Evolutionary conservation across 2,113 vertebrate genomes (phyloP), one percentile per base, ranked within the genome.

Genomic region (Pelecanoides urinatrix): DNA sequence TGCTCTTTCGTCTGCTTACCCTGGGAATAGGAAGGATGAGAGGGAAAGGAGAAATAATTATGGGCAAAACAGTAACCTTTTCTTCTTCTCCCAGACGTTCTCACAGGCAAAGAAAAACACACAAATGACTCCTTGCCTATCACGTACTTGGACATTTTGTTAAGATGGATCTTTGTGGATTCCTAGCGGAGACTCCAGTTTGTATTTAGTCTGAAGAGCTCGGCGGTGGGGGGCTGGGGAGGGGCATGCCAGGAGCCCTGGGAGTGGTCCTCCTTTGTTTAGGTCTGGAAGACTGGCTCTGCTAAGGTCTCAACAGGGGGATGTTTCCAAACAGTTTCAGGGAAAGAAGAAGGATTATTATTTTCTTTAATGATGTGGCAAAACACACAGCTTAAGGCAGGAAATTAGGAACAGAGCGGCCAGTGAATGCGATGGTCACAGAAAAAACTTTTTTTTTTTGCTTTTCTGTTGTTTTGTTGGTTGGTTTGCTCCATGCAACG

Each of bases 201-300:
- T 97, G 92, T 97, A 97, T 98, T 97, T 98, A 94, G 95, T 97
- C 97, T 98, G 83, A 95, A 95, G 72, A 63, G 74, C 66, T 80
- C 27, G 15, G 93, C 4, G 2, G 38, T 1, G 11, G 29, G n/a
- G 14, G 8, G 10, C 14, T 27, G 49, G 73, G 65, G 25, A 62
- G n/a, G 81, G 83, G 66, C 30, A 80, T 62, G 44, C 77, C 55
- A 78, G 80, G 50, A 94, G 42, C 34, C 40, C n/a, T 22, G 40
- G 88, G 67, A 86, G 22, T 50, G 70, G 65, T 47, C 23, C 83
- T 96, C 63, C 93, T 98, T 97, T 97, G 87, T 97, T 97, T 94
- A 80, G 59, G 89, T 94, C 81, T 94, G 94, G 70, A 86, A 94
- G 73, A 86, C 83, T 56, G 83, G 38, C 62, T 86, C 55, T 72